Conservation (phyloP, 2,797 vertebrate species). For the Apogon hyalosoma region DNA sequence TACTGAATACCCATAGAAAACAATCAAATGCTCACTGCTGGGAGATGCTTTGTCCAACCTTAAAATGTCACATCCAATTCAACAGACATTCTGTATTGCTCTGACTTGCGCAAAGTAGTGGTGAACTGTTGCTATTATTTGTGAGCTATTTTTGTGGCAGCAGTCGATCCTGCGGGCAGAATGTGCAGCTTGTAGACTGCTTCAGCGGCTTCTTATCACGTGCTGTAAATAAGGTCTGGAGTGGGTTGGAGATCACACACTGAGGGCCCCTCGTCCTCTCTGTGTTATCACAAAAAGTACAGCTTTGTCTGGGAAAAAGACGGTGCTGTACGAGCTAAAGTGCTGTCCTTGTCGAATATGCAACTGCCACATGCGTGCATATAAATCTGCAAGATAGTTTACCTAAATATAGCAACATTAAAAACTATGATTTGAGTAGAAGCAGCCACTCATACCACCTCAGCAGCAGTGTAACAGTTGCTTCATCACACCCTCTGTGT, state of each 20-base stretch:
- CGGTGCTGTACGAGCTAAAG: neutral
- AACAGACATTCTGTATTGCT: conserved; percentile 52
- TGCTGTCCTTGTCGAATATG: neutral
- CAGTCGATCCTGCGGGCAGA: conserved; percentile 62
- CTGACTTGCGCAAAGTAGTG: conserved; percentile 50
- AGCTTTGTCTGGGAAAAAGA: conserved; percentile 5
- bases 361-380: conserved; percentile 12
- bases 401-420: conserved; percentile 19
- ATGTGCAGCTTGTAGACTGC: conserved; percentile 46
- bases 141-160: conserved; percentile 72
- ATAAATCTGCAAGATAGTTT: neutral
- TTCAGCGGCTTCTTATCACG: conserved; percentile 50
- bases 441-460: conserved; percentile 38
- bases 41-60: conserved; percentile 63
- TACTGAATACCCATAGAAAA: conserved; percentile 27
- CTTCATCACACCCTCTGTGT: conserved; percentile 57
- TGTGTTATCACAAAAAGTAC: conserved; percentile 14
- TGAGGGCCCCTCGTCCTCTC: conserved; percentile 23
- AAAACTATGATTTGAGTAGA: conserved; percentile 29
- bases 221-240: conserved; percentile 59
- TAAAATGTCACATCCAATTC: conserved; percentile 77
- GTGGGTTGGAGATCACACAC: conserved; percentile 52
- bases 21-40: conserved; percentile 39
- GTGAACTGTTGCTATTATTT: conserved; percentile 69
- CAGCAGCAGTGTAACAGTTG: conserved; percentile 31